Percentiles rank a stretch among this genome's conserved stretches.
phyloP scores from a whole-genome alignment of 2,797 vertebrate genomes.

The Diplodus sargus region DNA sequence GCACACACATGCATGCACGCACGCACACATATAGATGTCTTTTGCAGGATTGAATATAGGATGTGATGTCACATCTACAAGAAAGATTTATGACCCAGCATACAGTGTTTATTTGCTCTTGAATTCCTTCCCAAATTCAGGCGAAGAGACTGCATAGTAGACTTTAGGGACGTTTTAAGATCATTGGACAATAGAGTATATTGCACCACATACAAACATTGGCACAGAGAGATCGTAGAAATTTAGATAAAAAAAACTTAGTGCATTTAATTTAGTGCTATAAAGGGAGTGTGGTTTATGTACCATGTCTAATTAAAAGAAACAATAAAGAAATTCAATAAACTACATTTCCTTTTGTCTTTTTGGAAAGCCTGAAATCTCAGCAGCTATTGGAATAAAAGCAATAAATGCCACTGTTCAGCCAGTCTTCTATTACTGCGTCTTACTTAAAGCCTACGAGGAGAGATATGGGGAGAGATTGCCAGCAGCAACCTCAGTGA shows the following conservation, averaged over 20 bases:
- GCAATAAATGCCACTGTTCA: not conserved
- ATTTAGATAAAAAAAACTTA: not conserved
- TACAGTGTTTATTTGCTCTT: not conserved
- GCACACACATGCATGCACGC: not conserved
- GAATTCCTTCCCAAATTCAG: not conserved
- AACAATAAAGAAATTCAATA: slow-evolving; percentile 1
- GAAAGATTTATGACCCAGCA: not conserved
- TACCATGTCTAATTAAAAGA: not conserved
- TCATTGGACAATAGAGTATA: not conserved
- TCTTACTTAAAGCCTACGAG: slow-evolving; percentile 11
- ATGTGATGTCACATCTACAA: not conserved
- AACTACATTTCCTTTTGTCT: slow-evolving; percentile 8
- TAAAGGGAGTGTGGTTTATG: not conserved
- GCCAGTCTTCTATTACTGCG: slow-evolving; percentile 1
- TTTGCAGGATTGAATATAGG: not conserved
- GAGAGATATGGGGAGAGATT: not conserved
- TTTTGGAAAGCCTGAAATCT: slow-evolving; percentile 2
- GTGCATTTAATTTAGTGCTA: not conserved
- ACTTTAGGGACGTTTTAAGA: not conserved
- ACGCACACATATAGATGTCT: not conserved
- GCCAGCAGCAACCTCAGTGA: not conserved
- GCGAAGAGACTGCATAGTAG: not conserved
- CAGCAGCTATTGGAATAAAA: slow-evolving; percentile 3
- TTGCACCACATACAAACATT: too few relatives aligned
- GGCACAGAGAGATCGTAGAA: not conserved